These are phyloP conservation scores for Parauchenoglanis ngamensis DNA, from an alignment of 2,797 vertebrate genomes.

Conservation along the genomic window DNA sequence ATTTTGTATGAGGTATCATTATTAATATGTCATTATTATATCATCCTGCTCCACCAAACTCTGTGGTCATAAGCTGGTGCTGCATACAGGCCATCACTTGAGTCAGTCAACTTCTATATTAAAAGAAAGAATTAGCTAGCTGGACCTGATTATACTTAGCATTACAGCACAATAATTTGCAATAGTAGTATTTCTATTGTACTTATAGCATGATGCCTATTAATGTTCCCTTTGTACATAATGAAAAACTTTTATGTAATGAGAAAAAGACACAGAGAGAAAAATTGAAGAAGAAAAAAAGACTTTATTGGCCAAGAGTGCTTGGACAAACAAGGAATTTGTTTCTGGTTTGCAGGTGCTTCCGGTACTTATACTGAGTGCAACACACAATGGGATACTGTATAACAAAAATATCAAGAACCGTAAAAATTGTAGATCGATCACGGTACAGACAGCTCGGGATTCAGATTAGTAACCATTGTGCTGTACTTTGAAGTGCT, in stretches of 20 bases:
- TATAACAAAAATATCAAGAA: background rate
- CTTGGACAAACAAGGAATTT: background rate
- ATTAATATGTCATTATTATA: background rate
- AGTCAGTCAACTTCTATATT: background rate
- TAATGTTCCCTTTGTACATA: background rate
- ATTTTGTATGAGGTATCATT: background rate
- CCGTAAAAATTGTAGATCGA: background rate
- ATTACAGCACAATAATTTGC: background rate
- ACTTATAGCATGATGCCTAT: too few relatives aligned
- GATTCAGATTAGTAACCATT: background rate
- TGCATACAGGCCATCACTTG: background rate
- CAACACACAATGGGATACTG: background rate
- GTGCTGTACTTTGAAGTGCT: background rate
- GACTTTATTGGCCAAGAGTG: background rate
- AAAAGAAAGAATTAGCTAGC: background rate
- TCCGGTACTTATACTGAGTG: background rate
- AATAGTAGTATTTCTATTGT: background rate
- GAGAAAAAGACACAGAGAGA: background rate
- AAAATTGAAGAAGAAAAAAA: background rate
- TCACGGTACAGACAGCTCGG: background rate
- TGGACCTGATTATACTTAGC: background rate
- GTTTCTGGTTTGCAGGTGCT: background rate
- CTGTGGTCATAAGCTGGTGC: background rate
- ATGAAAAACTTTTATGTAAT: background rate
- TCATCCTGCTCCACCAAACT: background rate